A percentile compares a stretch with the other conserved stretches of the same genome.
phyloP scores from a whole-genome alignment of 1,140 invertebrate species.

The Aculops lycopersici region DNA sequence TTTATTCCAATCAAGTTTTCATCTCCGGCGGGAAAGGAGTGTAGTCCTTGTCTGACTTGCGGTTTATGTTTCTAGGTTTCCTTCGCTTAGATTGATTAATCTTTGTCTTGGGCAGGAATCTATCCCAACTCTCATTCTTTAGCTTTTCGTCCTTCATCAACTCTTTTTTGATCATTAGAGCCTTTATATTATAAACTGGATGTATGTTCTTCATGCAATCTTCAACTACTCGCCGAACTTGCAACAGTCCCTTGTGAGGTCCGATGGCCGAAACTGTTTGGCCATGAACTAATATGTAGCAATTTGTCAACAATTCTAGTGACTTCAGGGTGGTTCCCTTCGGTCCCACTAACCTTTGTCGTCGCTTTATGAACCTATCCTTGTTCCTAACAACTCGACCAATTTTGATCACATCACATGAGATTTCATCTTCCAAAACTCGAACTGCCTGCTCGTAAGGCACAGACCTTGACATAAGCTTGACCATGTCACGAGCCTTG shows the following conservation, averaged over 20 bases:
- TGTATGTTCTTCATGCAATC: slow-evolving; percentile 92
- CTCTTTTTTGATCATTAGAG: slow-evolving; percentile 86
- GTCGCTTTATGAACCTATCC: slow-evolving; percentile 76
- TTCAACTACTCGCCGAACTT: slow-evolving; percentile 63
- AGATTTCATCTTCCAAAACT: slow-evolving; percentile 45
- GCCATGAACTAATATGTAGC: slow-evolving; percentile 86
- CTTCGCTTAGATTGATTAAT: slow-evolving; percentile 59
- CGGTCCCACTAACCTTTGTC: slow-evolving; percentile 75
- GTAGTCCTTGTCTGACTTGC: slow-evolving; percentile 53
- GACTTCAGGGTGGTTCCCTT: slow-evolving; percentile 28
- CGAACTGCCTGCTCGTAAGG: slow-evolving; percentile 54
- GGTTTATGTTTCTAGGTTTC: slow-evolving; percentile 40
- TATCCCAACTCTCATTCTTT: slow-evolving; percentile 79
- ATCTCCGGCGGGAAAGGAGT: slow-evolving; percentile 94
- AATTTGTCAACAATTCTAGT: slow-evolving; percentile 84
- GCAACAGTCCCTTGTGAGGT: slow-evolving; percentile 66
- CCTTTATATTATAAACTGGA: slow-evolving; percentile 96
- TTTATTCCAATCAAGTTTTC: slow-evolving; percentile 49
- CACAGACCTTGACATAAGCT: slow-evolving; percentile 71
- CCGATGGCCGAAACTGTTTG: slow-evolving; percentile 87
- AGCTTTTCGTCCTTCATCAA: slow-evolving; percentile 60
- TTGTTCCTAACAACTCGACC: slow-evolving; percentile 56
- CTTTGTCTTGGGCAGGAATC: slow-evolving; percentile 82
- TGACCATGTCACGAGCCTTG: slow-evolving; percentile 83
- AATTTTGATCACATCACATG: slow-evolving; percentile 90